These are phyloP conservation scores for Steinernema hermaphroditum DNA, from an alignment of 2,888 invertebrate species.

Conservation along the genomic window DNA sequence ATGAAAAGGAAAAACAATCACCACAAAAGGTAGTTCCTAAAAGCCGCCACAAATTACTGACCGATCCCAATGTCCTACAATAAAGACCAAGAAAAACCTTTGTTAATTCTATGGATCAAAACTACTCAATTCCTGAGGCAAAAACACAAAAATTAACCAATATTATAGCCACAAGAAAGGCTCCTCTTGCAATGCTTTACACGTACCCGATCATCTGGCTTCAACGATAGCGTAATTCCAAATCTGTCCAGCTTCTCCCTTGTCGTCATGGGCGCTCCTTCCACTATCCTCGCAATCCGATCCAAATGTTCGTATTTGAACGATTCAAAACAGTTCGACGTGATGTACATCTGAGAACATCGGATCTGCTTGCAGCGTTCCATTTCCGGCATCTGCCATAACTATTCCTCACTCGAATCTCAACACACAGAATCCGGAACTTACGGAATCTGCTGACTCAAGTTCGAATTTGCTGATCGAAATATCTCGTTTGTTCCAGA, in stretches of 20 bases:
- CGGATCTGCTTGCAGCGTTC: slow-evolving; percentile 16
- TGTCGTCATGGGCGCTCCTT: background rate
- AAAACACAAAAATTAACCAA: no score
- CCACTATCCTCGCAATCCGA: background rate
- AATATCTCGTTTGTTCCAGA: background rate
- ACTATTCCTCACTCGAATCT: background rate
- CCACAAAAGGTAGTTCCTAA: no score
- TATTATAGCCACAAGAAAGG: no score
- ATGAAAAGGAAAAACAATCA: no score
- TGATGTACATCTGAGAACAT: background rate
- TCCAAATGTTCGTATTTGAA: slow-evolving; percentile 16
- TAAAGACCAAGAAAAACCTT: no score
- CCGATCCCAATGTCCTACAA: no score
- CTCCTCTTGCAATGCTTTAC: no score
- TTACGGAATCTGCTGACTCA: background rate
- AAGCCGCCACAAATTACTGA: no score
- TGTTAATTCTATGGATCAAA: no score
- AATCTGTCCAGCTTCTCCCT: background rate
- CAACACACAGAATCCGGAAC: no score
- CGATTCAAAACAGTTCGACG: background rate
- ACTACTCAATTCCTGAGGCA: no score
- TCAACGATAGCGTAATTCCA: slow-evolving; percentile 4
- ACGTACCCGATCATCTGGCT: background rate
- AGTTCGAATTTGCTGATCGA: slow-evolving; percentile 17
- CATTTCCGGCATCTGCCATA: slow-evolving; percentile 6